Percentiles rank a stretch among this genome's conserved stretches.
phyloP scores from a whole-genome alignment of 2,797 vertebrate genomes.

The Hylomyscus alleni region DNA sequence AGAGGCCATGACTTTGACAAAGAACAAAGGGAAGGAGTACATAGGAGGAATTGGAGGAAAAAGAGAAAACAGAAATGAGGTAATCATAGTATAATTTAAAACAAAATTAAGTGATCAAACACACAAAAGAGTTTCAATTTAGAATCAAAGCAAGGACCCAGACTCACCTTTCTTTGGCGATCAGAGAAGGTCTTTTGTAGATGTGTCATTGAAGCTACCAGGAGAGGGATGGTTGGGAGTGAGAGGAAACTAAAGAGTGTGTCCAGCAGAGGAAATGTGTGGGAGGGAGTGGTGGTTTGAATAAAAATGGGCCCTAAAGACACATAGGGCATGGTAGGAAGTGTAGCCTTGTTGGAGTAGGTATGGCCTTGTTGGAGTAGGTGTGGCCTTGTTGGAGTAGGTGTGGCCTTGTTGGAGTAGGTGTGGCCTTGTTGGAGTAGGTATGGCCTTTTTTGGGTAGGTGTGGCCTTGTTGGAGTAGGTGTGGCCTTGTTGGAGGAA shows the following conservation, averaged over 20 bases:
- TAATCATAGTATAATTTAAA: background rate
- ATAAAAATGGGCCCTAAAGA: background rate
- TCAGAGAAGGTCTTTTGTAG: background rate
- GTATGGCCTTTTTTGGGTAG: background rate
- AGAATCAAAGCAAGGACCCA: background rate
- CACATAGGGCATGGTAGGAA: background rate
- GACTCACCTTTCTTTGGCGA: background rate
- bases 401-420: background rate
- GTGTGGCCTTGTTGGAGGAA: background rate
- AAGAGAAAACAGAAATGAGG: background rate
- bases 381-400: background rate
- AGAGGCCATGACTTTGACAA: background rate
- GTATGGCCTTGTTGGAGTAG: background rate
- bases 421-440: background rate
- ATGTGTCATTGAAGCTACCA: background rate
- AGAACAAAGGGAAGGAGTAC: background rate
- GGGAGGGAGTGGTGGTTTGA: background rate
- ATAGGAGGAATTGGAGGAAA: background rate
- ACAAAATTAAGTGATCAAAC: background rate
- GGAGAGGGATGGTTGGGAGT: background rate
- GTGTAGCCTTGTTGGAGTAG: no score
- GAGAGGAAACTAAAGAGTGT: background rate
- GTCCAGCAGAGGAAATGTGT: background rate
- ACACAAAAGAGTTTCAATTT: background rate
- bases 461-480: no score